Base-by-base conservation (phyloP, 2,797 vertebrate genomes). In the Eulemur albifrons region DNA sequence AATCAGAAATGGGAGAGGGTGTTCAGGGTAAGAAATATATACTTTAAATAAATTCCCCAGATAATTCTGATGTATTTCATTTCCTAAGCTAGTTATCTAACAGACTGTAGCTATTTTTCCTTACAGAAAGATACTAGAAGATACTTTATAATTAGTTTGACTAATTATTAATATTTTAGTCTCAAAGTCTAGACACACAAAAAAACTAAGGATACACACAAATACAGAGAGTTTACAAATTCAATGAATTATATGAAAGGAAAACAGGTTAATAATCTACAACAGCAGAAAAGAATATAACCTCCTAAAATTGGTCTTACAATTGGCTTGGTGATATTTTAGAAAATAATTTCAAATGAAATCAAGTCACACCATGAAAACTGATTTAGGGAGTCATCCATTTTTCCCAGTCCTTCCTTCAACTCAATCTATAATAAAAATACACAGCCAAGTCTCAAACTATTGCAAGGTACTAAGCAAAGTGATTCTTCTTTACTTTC, bases 291-390 rank as follows among this genome's bases (percentile, higher is more conserved):
- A 81, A 85, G 40, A 93, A 85, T 35, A 90, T 48, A 94, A 69
- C 10, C 90, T 59, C 9, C 75, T 92, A 93, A 88, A 96, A 81
- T 30, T 70, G 43, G 50, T 11, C 82, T 93, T 59, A 91, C 40
- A 80, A 79, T 32, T 87, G 35, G 59, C 48, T 90, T 88, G 70
- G 72, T 76, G 35, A 83, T 65, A 96, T 65, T 91, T 84, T 61
- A 40, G 73, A 67, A 94, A 96, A 67, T 81, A 93, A 95, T 70
- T 88, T 96, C 72, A 81, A 95, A 96, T 72, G 61, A 96, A 67
- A 65, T 75, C 80, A 90, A 85, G 79, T 90, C 54, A 95, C 59
- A 88, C 17, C 20, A 92, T 69, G 67, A 96, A 88, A 82, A 90
- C 0, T 96, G 77, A 95, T 75, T 95, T 95, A 90, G 38, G 40